Percentiles rank a stretch among this genome's conserved stretches.
Evolutionary conservation across 2,113 vertebrate species (phyloP).

Genomic region (Chinchilla lanigera): DNA sequence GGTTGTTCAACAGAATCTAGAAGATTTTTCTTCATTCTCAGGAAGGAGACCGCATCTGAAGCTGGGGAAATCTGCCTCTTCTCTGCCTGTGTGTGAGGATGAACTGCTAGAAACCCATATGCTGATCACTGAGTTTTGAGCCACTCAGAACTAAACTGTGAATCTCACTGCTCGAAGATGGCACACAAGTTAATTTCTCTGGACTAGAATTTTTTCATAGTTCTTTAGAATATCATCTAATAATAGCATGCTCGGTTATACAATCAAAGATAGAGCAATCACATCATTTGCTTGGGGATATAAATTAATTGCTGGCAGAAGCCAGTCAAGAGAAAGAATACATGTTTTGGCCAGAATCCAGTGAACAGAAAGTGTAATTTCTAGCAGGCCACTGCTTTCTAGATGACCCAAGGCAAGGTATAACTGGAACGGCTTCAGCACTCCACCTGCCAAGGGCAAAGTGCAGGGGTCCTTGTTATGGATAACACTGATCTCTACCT

Average conservation of each 20-base stretch:
- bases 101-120: background rate
- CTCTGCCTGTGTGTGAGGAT: background rate
- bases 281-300: conserved; percentile 56
- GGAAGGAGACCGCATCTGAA: background rate
- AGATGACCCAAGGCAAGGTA: background rate
- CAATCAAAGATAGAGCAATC: conserved; percentile 62
- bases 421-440: background rate
- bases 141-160: background rate
- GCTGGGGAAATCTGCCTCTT: background rate
- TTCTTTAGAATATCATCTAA: conserved; percentile 58
- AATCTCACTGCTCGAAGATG: conserved; percentile 40
- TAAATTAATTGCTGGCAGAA: conserved; percentile 69
- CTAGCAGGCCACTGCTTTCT: conserved; percentile 36
- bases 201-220: conserved; percentile 34
- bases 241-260: conserved; percentile 58
- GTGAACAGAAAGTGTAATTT: conserved; percentile 61
- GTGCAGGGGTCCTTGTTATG: background rate
- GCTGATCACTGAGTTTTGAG: background rate
- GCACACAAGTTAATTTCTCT: conserved; percentile 56
- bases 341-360: conserved; percentile 60
- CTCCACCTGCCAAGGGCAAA: conserved; percentile 8
- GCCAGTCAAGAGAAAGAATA: conserved; percentile 56
- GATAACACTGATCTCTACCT: background rate
- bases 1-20: background rate
- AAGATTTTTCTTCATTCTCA: background rate